Evolutionary conservation across 1,140 invertebrate species (phyloP), one percentile per base, ranked within the genome.

Genomic region (Trichoplusia ni): DNA sequence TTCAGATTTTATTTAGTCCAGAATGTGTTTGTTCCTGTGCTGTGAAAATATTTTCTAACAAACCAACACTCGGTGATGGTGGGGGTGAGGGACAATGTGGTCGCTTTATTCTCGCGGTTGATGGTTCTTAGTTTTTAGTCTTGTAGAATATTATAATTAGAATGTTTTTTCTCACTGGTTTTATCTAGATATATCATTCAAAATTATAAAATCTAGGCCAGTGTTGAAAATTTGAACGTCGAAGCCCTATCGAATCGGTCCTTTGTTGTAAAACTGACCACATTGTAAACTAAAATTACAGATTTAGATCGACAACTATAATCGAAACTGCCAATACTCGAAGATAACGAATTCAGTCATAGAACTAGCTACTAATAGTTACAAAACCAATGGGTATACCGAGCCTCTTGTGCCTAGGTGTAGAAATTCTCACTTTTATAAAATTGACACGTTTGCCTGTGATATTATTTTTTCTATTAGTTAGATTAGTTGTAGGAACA

Each of bases 1-100:
- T 90, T 89, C 88, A 90, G 83, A 90, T 90, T 90, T 90, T 89
- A 90, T 90, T 89, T 86, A 90, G 86, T 90, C 86, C 88, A 88
- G 79, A 90, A 90, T 90, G 82, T 84, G 81, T 90, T 89, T 88
- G 84, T 86, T 90, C 81, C 84, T 88, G 85, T 83, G 86, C 86
- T 90, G 84, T 89, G 88, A 89, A 87, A 79, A 84, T 81, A 72
- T 78, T 79, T 84, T 78, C 75, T 67, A 79, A 86, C 87, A 89
- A 90, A 90, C 86, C 87, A 88, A 90, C 84, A 89, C 84, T 77
- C 18, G 54, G 47, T 69, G 71, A 73, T 78, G 71, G 77, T 72
- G 69, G 60, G 67, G 44, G 56, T 46, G 29, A 68, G 64, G 74
- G 66, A 64, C 73, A 67, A 77, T 81, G 79, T 82, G 78, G 78